Base-by-base conservation (phyloP, 2,113 vertebrate species). In the Physeter macrocephalus region DNA sequence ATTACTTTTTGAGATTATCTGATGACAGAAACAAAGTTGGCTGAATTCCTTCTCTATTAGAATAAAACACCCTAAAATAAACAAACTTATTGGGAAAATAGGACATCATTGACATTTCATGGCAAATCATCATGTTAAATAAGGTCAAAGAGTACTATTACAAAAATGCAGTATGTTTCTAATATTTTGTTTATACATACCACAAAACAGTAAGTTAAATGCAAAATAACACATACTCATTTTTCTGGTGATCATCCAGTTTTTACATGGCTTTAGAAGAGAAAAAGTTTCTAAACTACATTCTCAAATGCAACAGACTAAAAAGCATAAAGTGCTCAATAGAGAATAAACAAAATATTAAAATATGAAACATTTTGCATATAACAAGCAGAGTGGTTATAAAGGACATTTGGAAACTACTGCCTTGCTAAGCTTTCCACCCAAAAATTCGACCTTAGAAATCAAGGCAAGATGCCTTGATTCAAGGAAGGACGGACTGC, bases 291-390 rank as follows among this genome's bases (percentile, higher is more conserved):
- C 83, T 94, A 93, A 90, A 90, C 85, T 96, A 94, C 49, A 91
- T 86, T 96, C 34, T 66, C 75, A 92, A 97, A 95, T 96, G 75
- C 64, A 72, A 75, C 1, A 88, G 36, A 77, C 31, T 93, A 87
- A 90, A 95, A 95, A 77, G 71, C 71, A 94, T 96, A 97, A 97
- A 96, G 88, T 95, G 95, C 94, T 96, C 54, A 94, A 97, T 46
- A 96, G 64, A 94, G 87, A 86, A 88, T 71, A 81, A 88, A 17
- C 57, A 66, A 46, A 43, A 54, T 54, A 54, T 54, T 8, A 80
- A 82, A 81, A 74, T 57, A 78, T 34, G 64, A 86, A 95, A 72
- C 36, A 14, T 29, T 72, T 62, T 75, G 64, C 21, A 77, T 82
- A 49, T 67, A 80, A 93, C 8, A 81, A 43, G 31, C 23, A 83